These are phyloP conservation scores for Tiliacea citrago DNA, from an alignment of 2,888 invertebrate species.

Conservation along the genomic window DNA sequence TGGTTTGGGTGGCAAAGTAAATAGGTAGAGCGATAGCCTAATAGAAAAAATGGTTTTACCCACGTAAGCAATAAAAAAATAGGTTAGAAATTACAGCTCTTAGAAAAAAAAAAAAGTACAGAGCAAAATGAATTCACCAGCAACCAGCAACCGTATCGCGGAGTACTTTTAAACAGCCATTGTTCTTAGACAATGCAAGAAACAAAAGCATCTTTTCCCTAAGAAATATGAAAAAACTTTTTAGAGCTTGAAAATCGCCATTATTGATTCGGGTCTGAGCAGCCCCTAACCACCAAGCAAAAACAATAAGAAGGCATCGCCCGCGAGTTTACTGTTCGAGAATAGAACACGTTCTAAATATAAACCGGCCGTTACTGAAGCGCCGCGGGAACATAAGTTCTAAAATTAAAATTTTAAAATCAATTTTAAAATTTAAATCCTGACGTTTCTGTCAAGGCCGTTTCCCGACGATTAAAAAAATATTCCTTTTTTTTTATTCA, in stretches of 20 bases:
- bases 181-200: conserved; percentile 50
- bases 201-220: conserved; percentile 43
- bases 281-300: conserved; percentile 77
- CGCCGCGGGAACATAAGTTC: conserved; percentile 85
- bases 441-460: conserved; percentile 87
- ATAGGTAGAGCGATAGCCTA: not conserved
- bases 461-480: conserved; percentile 68
- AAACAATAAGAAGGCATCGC: conserved; percentile 87
- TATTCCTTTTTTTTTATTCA: conserved; percentile 62
- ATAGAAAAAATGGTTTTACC: not conserved
- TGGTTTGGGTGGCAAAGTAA: not conserved
- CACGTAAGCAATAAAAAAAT: not conserved
- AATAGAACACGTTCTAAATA: conserved; percentile 89
- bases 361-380: conserved; percentile 87
- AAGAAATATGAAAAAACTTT: conserved; percentile 35
- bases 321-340: conserved; percentile 87
- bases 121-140: conserved; percentile 39
- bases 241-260: conserved; percentile 40
- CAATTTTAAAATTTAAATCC: conserved; percentile 85
- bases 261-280: conserved; percentile 62
- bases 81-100: conserved; percentile 1
- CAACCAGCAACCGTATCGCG: conserved; percentile 11
- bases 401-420: conserved; percentile 83
- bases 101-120: conserved; percentile 6
- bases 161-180: conserved; percentile 45